Evolutionary conservation across 2,797 vertebrate species (phyloP), one percentile per base, ranked within the genome.

Genomic region (Eulemur coronatus): DNA sequence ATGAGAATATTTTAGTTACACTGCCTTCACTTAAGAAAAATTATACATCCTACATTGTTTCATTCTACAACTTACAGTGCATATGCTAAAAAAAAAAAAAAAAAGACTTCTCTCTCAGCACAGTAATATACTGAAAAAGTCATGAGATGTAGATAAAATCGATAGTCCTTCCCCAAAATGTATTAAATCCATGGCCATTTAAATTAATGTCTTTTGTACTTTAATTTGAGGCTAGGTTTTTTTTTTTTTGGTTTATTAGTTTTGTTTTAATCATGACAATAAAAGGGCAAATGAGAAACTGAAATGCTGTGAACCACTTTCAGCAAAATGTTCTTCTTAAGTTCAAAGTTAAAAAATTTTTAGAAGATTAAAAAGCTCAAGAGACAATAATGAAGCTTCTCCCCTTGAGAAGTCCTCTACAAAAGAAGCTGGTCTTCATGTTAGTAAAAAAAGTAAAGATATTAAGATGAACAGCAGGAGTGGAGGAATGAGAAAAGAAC

Each of bases 321-420:
- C 33, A 75, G 57, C 30, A 89, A 94, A 91, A 84, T 59, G 15
- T 63, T 78, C 55, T 94, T 81, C 52, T 94, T 87, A 80, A 50
- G 73, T 63, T 80, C 67, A 70, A 81, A 88, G 52, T 20, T 69
- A 73, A 84, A 93, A 93, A 57, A 86, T n/a, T 69, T 80, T 59
- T 52, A 59, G 41, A 73, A 48, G 41, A 55, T 81, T 81, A 94
- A 87, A 89, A 89, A 75, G 28, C 43, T 92, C 63, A 69, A 57
- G 55, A 94, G 13, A 78, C 52, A 92, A 84, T 59, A 85, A 86
- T 69, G 55, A 88, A 89, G 61, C 9, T 48, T 89, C 80, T 26
- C 50, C 81, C 22, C 33, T 38, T 79, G 35, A 48, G 26, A 93
- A 85, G 50, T 50, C 38, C 46, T 35, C 59, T 72, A 76, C 63